Evolutionary conservation across 2,797 vertebrate genomes (phyloP), one percentile per base, ranked within the genome.

Genomic region (Kryptopterus vitreolus): DNA sequence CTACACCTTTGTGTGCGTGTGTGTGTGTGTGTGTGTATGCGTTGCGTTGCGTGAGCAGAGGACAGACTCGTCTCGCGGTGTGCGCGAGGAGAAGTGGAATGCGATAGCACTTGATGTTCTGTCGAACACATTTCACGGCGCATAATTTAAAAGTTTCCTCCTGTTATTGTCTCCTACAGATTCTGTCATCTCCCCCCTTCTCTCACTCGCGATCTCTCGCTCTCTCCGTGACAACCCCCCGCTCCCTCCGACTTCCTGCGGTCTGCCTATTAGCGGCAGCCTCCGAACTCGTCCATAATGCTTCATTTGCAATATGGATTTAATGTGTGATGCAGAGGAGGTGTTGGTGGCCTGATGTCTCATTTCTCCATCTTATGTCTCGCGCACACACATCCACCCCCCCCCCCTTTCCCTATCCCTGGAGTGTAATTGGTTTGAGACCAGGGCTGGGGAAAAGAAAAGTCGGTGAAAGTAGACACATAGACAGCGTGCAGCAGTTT

Each of bases 111-210:
- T 86, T 86, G 83, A 87, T 84, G 85, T 87, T 88, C 87, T 66
- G 81, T 83, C 80, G 70, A 88, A 83, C 81, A 81, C 84, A 85
- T 85, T 85, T 88, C 82, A 71, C 85, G 63, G 82, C 53, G 85
- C 88, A 88, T 86, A 85, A 88, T 88, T 89, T 84, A 83, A 86
- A 89, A 87, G 84, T 87, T 87, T 85, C 84, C 78, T 81, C 84
- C 84, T 83, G 84, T 87, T 86, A 81, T 84, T 81, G 52, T 87
- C 83, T 86, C 84, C 82, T 62, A 78, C 80, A 57, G 82, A 58
- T 84, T 85, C 79, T 82, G 82, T 85, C 81, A 74, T 69, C 78
- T 78, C 79, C 62, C 76, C 58, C 80, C 57, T 62, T 61, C 65
- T 59, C 31, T 77, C 38, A 26, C 29, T 61, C 33, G 50, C 74